A percentile compares a stretch with the other conserved stretches of the same genome.
These are phyloP conservation scores for Drosophila arizonae DNA, from an alignment of 1,140 invertebrate genomes.

Conservation along the genomic window DNA sequence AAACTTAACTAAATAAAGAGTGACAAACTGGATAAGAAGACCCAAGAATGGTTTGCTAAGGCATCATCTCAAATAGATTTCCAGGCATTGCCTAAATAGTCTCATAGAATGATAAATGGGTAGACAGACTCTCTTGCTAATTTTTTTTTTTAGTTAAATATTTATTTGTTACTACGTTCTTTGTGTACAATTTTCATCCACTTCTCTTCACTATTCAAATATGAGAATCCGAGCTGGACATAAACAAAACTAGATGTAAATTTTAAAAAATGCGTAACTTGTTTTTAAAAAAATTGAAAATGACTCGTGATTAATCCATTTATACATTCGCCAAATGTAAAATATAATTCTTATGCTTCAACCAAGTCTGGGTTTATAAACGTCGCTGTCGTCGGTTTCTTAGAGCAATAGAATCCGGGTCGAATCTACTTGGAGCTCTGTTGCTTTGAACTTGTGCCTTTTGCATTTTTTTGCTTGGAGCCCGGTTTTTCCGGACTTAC, in stretches of 20 bases:
- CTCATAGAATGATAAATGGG: no score
- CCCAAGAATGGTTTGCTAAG: no score
- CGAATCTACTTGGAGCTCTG: conserved; percentile 3
- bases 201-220: no score
- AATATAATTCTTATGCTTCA: background rate
- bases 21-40: conserved; percentile 20
- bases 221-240: no score
- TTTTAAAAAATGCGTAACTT: no score
- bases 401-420: no score
- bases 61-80: no score
- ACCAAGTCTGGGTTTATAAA: background rate
- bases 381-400: background rate
- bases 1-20: conserved; percentile 49
- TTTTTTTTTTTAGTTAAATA: background rate
- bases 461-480: conserved; percentile 4
- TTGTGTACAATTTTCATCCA: background rate
- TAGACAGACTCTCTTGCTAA: no score
- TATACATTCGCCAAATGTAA: background rate
- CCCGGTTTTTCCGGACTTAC: background rate
- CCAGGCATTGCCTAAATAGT: no score
- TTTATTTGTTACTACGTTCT: background rate
- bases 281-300: no score
- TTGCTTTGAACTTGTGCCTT: background rate
- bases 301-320: no score
- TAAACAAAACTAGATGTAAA: no score